Conservation (phyloP, 2,797 vertebrate species). For the Sciurus vulgaris region DNA sequence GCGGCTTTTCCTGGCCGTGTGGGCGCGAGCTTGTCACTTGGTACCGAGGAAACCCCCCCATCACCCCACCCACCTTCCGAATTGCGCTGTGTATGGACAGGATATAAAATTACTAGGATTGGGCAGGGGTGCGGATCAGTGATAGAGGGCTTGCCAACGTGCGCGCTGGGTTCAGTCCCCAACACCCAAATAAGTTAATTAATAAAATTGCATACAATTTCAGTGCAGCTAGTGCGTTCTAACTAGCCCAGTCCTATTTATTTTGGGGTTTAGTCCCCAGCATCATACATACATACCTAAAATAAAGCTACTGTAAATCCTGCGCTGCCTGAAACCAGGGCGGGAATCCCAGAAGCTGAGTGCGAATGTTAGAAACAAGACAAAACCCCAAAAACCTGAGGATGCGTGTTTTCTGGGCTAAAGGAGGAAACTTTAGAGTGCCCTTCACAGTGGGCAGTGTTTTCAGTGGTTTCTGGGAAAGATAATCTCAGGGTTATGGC, state of each 20-base stretch:
- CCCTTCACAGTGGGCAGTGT: neutral
- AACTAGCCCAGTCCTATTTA: conserved; percentile 34
- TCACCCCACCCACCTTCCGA: neutral
- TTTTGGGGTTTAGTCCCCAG: neutral
- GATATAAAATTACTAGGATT: neutral
- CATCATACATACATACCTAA: neutral
- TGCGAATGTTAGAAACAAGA: neutral
- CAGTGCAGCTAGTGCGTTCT: neutral
- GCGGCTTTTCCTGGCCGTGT: neutral
- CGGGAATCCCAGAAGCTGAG: neutral
- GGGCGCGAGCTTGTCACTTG: neutral
- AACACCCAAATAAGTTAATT: neutral
- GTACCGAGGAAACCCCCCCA: neutral
- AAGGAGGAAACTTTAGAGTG: neutral
- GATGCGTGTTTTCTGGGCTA: neutral
- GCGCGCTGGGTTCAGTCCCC: neutral
- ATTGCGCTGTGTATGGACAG: neutral
- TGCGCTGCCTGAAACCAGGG: neutral
- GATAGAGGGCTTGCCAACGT: neutral
- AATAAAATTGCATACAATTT: neutral
- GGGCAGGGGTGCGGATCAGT: neutral
- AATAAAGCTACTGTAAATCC: neutral
- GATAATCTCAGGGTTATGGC: neutral
- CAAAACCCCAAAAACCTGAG: neutral
- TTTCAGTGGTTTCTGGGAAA: conserved; percentile 4